Base-by-base conservation (phyloP, 2,113 vertebrate genomes). In the Protomyctophum bolini region DNA sequence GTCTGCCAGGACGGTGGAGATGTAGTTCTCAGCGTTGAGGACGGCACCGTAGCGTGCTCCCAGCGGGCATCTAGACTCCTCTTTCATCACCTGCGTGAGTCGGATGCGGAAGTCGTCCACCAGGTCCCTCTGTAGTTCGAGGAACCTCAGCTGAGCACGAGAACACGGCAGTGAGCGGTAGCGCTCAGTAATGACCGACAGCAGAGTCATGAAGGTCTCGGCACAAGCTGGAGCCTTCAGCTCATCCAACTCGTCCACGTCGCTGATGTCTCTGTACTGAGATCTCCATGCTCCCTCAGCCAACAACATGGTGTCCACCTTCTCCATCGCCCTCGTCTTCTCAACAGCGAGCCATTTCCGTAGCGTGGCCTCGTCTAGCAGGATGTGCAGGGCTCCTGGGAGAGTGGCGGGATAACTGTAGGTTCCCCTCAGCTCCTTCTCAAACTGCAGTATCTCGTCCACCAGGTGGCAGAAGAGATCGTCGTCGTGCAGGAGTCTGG, bases 81-180 rank as follows among this genome's bases (percentile, higher is more conserved):
- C 98, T 72, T 99, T 99, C 98, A 99, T 99, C 74, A 99, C 90
- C 89, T 99, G 98, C 2, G 97, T 99, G 72, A 99, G 92, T 28
- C 98, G 94, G 77, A 99, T 98, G 66, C 97, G 95, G 81, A 99
- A 98, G 88, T 99, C 97, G 85, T 99, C 98, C 69, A 96, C 93
- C 63, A 99, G 91, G 33, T 99, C 98, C 80, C 94, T 98, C 88
- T 99, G 98, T 9, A 99, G 87, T 66, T 91, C 95, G 82, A 99
- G 87, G 81, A 99, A 99, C 78, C 95, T 94, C 2, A 99, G 93
- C 74, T 96, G 97, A 66, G 96, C 94, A 59, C 94, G 91, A 10
- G 93, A 91, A 70, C 92, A 89, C 7, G 97, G 96, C 75, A 99
- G 90, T 28, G 92, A 91, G 66, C 96, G 96, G 74, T 99, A 99